These are phyloP conservation scores for Ictidomys tridecemlineatus DNA, from an alignment of 2,113 vertebrate genomes.

Conservation along the genomic window DNA sequence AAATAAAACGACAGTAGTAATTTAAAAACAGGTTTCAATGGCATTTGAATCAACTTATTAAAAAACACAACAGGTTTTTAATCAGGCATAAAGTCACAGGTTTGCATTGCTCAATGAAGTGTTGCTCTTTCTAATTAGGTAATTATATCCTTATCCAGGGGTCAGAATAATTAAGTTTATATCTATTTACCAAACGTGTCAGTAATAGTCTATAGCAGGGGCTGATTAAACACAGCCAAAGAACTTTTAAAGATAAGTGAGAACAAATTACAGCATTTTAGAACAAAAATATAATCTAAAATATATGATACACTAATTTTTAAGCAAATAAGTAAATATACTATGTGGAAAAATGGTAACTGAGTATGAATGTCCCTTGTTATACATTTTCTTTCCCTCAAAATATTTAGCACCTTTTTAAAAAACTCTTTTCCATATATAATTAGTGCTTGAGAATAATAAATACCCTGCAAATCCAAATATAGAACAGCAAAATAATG, in stretches of 20 bases:
- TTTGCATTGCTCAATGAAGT: conserved; percentile 35
- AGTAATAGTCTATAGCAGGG: neutral
- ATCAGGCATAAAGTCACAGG: neutral
- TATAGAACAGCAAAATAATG: neutral
- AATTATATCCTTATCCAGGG: conserved; percentile 59
- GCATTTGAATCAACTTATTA: neutral
- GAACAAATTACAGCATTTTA: neutral
- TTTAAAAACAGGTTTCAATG: neutral
- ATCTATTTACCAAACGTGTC: conserved; percentile 33
- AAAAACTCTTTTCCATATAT: neutral
- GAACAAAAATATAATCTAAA: neutral
- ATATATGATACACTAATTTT: neutral
- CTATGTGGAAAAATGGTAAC: conserved; percentile 18
- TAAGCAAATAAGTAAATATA: neutral
- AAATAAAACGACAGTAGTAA: neutral
- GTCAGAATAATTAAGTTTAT: conserved; percentile 67
- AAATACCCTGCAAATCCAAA: neutral
- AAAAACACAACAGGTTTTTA: conserved; percentile 35
- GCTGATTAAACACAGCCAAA: neutral
- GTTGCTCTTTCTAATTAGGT: conserved; percentile 59
- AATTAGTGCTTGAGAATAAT: neutral
- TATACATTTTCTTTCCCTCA: neutral
- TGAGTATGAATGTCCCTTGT: neutral
- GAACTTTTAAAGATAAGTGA: neutral
- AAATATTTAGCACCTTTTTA: neutral